Base-by-base conservation (phyloP, 1,140 invertebrate species). In the Chionoecetes opilio region DNA sequence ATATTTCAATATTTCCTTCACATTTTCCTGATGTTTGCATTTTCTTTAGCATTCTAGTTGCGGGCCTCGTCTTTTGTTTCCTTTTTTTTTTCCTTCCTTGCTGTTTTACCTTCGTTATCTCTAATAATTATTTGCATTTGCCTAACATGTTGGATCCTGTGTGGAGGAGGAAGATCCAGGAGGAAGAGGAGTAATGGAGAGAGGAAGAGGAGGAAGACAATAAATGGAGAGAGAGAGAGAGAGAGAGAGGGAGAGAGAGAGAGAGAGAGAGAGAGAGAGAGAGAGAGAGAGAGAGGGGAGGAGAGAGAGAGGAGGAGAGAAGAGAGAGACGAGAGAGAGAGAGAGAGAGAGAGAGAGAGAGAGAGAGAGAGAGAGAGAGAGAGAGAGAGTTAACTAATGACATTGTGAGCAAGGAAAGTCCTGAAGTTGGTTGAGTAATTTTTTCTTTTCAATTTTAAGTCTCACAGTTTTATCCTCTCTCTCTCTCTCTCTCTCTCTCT, bases 301-400 rank as follows among this genome's bases (percentile, higher is more conserved):
- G 85, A 38, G 85, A 37, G 85, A 38, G 85, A 37, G 85, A 38
- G 32, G n/a, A 26, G 26, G 82, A 35, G 82, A 85, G 82, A 84
- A 35, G 32, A 38, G 85, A 38, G 34, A 38, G 32, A 38, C n/a
- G 37, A 38, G 32, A 38, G 37, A 35, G 85, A 38, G 85, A 38
- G 85, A 38, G 37, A 38, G 37, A 87, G 37, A 35, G 32, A 87
- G 85, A 38, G 85, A 38, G 85, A 37, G 85, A 37, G 85, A 38
- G 85, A 37, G 85, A 38, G 85, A 38, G 85, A 87, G 85, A 87
- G 37, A 87, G 34, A 37, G 32, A 38, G 85, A 38, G 85, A 37
- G 85, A 38, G 85, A 37, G 85, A 38, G 32, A 38, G 5, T 21
- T 37, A 5, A 87, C 85, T 87, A 38, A 87, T 17, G 85, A 29